These are phyloP conservation scores for Cephalopterus ornatus DNA, from an alignment of 2,113 vertebrate species.

Conservation along the genomic window DNA sequence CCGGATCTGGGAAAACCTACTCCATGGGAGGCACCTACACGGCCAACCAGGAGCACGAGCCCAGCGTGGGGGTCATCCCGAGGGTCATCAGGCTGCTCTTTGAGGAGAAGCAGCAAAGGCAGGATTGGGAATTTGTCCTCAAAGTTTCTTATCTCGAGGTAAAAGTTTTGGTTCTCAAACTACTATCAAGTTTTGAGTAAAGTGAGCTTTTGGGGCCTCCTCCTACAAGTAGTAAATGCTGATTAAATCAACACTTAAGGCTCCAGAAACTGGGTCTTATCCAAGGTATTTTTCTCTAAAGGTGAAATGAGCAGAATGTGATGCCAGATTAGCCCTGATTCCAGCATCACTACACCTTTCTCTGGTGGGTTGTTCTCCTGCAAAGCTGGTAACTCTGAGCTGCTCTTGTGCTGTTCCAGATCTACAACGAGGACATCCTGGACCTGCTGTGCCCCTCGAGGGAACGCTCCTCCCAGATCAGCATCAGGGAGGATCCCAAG, in stretches of 20 bases:
- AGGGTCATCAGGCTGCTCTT: slow-evolving; percentile 87
- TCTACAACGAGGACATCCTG: slow-evolving; percentile 96
- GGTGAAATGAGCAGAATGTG: neutral
- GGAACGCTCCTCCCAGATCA: slow-evolving; percentile 82
- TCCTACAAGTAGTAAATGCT: neutral
- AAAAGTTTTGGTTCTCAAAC: neutral
- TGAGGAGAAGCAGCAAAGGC: slow-evolving; percentile 77
- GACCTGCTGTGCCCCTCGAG: slow-evolving; percentile 86
- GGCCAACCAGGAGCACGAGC: slow-evolving; percentile 85
- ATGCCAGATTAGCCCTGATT: fast-evolving
- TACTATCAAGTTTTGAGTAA: neutral
- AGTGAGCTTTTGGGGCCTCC: neutral
- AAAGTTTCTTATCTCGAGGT: slow-evolving; percentile 95
- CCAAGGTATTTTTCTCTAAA: neutral
- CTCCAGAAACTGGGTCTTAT: neutral
- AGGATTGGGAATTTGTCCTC: slow-evolving; percentile 81
- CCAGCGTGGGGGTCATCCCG: slow-evolving; percentile 89
- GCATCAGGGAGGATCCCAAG: slow-evolving; percentile 93
- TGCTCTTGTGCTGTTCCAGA: slow-evolving; percentile 69
- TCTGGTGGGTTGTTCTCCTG: fast-evolving
- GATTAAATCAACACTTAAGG: neutral
- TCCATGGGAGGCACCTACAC: slow-evolving; percentile 96
- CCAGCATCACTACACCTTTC: neutral
- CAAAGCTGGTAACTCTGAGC: neutral
- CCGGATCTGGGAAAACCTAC: slow-evolving; percentile 94